These are phyloP conservation scores for Patiria pectinifera DNA, from an alignment of 53 echinoderm and acorn worm genomes.

Conservation along the genomic window DNA sequence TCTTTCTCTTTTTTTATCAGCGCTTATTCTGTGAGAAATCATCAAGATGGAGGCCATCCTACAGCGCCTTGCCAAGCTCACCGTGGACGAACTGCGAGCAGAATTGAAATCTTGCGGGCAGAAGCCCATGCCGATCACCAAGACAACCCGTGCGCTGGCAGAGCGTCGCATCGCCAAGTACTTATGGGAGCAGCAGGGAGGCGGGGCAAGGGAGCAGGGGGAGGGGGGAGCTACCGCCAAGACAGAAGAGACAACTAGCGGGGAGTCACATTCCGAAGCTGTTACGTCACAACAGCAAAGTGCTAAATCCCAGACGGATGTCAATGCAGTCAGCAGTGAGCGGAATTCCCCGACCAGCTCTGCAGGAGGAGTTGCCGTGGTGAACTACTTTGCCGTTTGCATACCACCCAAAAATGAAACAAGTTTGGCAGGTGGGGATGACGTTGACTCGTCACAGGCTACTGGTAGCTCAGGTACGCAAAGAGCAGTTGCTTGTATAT, in stretches of 20 bases:
- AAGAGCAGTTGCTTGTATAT: background rate
- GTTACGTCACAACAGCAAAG: no score
- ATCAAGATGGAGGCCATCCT: slow-evolving; percentile 74
- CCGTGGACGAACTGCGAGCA: slow-evolving; percentile 62
- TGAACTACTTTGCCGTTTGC: slow-evolving; percentile 74
- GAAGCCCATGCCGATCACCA: slow-evolving; percentile 76
- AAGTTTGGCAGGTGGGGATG: slow-evolving; percentile 1
- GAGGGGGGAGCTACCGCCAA: background rate
- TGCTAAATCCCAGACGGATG: background rate
- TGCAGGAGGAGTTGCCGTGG: slow-evolving; percentile 12
- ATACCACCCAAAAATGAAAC: slow-evolving; percentile 59
- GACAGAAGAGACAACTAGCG: slow-evolving; percentile 4
- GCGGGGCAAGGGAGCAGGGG: background rate
- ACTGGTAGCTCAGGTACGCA: background rate
- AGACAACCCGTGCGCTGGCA: slow-evolving; percentile 81
- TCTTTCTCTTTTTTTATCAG: background rate
- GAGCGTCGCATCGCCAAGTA: slow-evolving; percentile 77
- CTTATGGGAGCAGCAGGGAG: slow-evolving; percentile 48
- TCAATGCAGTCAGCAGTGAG: background rate
- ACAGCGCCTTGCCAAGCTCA: slow-evolving; percentile 65
- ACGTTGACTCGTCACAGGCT: background rate
- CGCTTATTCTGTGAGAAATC: background rate
- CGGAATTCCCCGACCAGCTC: background rate
- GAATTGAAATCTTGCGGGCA: slow-evolving; percentile 70
- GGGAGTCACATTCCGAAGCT: background rate